Conservation (phyloP, 2,113 vertebrate genomes). For the Brachypodius melanocephalos region DNA sequence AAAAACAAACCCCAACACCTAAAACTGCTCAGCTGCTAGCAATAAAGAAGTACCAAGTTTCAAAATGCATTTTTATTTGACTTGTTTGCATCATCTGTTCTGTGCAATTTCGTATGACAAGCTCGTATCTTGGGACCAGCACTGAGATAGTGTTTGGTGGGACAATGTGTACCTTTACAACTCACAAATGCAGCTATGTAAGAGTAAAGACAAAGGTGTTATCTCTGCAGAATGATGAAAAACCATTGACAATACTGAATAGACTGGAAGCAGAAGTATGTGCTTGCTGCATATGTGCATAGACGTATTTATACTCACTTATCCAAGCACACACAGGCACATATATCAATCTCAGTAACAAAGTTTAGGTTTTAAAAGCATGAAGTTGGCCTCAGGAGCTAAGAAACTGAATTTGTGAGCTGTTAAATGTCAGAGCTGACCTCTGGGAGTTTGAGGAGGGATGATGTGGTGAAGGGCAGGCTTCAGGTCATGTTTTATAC, state of each 20-base stretch:
- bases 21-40: conserved; percentile 47
- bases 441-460: conserved; percentile 72
- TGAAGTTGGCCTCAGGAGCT: conserved; percentile 64
- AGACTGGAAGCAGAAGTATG: background rate
- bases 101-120: background rate
- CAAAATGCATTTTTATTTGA: conserved; percentile 48
- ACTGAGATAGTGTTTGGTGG: background rate
- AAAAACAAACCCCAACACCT: background rate
- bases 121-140: background rate
- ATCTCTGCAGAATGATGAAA: background rate
- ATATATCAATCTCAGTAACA: conserved; percentile 35
- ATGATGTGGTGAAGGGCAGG: conserved; percentile 78
- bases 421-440: conserved; percentile 80
- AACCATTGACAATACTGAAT: background rate
- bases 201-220: background rate
- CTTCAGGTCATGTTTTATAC: conserved; percentile 80
- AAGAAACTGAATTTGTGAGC: conserved; percentile 74
- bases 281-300: background rate
- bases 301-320: background rate
- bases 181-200: background rate
- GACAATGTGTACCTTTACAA: background rate
- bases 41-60: conserved; percentile 50
- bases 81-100: background rate
- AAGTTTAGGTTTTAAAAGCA: conserved; percentile 65
- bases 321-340: background rate